Evolutionary conservation across 2,797 vertebrate species (phyloP).

Genomic region (Cheirogaleus major): DNA sequence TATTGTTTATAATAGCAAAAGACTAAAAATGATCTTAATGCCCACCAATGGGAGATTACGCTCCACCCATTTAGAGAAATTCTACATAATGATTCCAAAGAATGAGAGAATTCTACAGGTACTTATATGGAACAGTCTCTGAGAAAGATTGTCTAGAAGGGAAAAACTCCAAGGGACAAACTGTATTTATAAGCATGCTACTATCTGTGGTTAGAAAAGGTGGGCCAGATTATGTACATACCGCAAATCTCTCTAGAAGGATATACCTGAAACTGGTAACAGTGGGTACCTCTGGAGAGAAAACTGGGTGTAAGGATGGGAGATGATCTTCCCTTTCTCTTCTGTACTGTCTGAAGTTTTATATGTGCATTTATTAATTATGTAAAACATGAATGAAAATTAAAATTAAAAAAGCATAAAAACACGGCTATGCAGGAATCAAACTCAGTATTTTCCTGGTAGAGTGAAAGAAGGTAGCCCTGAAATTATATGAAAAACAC

Average conservation of each 20-base stretch:
- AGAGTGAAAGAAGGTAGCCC: background rate
- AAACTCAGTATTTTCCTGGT: background rate
- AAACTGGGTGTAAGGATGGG: background rate
- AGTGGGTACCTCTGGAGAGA: background rate
- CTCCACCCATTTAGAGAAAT: background rate
- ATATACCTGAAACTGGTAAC: background rate
- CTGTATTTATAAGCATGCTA: background rate
- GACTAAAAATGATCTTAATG: background rate
- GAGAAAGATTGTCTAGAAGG: background rate
- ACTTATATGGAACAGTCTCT: background rate
- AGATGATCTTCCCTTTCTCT: background rate
- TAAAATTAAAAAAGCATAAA: background rate
- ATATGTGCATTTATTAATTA: background rate
- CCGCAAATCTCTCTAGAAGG: background rate
- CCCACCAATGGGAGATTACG: background rate
- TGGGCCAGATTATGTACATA: rapidly evolving
- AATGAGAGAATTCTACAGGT: background rate
- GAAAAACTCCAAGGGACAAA: background rate
- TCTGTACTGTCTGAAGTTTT: background rate
- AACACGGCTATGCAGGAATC: background rate
- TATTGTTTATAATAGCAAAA: background rate
- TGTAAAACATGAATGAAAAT: background rate
- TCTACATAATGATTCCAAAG: background rate
- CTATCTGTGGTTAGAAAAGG: background rate
- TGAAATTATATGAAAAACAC: slow-evolving; percentile 28